A percentile compares a stretch with the other conserved stretches of the same genome.
Evolutionary conservation across 2,113 vertebrate genomes (phyloP).

Genomic region (Oryzias curvinotus): DNA sequence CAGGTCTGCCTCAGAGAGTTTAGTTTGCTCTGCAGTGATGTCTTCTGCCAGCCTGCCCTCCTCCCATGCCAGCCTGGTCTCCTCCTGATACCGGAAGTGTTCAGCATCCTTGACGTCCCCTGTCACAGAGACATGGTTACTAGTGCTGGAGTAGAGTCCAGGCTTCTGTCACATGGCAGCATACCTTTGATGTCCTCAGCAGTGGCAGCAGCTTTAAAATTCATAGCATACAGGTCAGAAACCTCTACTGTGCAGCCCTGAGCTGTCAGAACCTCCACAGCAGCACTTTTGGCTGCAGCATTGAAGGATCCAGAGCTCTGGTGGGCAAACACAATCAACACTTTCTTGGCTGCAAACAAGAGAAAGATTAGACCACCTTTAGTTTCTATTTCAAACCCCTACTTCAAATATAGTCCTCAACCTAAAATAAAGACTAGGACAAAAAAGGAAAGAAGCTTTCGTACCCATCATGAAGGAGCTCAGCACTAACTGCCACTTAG

Average conservation of each 20-base stretch:
- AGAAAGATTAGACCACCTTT: background rate
- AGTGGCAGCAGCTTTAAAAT: conserved; percentile 77
- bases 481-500: background rate
- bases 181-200: conserved; percentile 76
- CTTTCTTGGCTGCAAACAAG: conserved; percentile 50
- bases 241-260: conserved; percentile 73
- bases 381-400: background rate
- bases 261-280: conserved; percentile 61
- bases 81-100: conserved; percentile 71
- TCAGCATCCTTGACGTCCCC: conserved; percentile 66
- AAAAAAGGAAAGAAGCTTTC: background rate
- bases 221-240: conserved; percentile 83
- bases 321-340: conserved; percentile 80
- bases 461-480: conserved; percentile 41
- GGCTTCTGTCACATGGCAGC: conserved; percentile 63
- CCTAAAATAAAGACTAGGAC: background rate
- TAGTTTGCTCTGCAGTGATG: conserved; percentile 77
- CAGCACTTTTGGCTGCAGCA: conserved; percentile 77
- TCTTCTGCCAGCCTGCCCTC: conserved; percentile 74
- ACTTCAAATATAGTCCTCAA: background rate
- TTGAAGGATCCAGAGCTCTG: conserved; percentile 79
- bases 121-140: conserved; percentile 55
- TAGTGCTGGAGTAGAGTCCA: background rate
- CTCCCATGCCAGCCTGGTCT: conserved; percentile 73
- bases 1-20: conserved; percentile 77